Base-by-base conservation (phyloP, 2,888 invertebrate genomes). In the Cactoblastis cactorum region DNA sequence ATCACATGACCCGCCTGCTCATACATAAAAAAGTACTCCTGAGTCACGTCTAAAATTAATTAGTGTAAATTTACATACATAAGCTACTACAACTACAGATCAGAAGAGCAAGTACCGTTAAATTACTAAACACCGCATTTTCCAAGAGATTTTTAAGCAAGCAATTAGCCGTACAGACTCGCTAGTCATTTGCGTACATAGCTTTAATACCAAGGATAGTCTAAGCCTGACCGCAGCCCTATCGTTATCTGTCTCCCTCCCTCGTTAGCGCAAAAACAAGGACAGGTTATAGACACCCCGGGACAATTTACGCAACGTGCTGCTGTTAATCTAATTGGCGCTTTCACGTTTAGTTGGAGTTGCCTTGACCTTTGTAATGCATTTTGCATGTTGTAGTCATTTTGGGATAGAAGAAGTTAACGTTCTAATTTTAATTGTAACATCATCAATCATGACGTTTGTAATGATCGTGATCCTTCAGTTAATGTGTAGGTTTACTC, bases 351-450 rank as follows among this genome's bases (percentile, higher is more conserved):
- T 73, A 77, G 77, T 78, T 74, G 63, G 57, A 66, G 67, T 77
- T 68, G 79, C 83, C 84, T 83, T 87, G 87, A 85, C 86, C 86
- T 87, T 82, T 64, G 71, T 80, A 80, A 84, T 85, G 84, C 80
- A 77, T 80, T 85, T 83, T 73, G 76, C 71, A 63, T 73, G 74
- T 73, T 65, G 61, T 80, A 68, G 72, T 64, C 70, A 55, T 65
- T 61, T 64, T 63, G 58, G 57, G 62, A 61, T 56, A 53, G 54
- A 41, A 58, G 57, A 52, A 38, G 49, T 59, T 58, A 51, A 53
- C 50, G 53, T 12, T 37, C 19, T 38, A 38, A 41, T 12, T 12
- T 4, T 11, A 41, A 22, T 6, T n/a, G 4, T 12, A 22, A 19
- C 28, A n/a, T 18, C 38, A 49, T 38, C 45, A 38, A 28, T 9